Evolutionary conservation across 1,140 invertebrate species (phyloP).

Genomic region (Leptopilina boulardi): DNA sequence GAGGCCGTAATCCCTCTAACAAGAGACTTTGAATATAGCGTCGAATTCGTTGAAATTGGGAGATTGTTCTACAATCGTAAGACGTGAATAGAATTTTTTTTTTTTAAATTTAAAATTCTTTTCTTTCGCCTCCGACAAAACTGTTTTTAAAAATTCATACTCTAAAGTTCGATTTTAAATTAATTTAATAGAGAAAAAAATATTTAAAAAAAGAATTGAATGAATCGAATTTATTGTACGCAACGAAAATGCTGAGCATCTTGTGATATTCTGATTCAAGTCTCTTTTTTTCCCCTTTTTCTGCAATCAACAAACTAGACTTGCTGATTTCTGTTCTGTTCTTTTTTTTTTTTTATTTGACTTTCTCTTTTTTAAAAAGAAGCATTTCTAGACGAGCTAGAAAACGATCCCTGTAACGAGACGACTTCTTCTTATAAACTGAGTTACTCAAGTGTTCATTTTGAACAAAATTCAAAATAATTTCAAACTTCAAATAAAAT

Average conservation of each 20-base stretch:
- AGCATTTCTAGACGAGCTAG: conserved; percentile 52
- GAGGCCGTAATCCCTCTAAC: conserved; percentile 3
- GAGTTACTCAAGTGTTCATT: conserved; percentile 52
- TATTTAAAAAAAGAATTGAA: neutral
- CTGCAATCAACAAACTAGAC: conserved; percentile 11
- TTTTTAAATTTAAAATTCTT: neutral
- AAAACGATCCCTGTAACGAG: conserved; percentile 56
- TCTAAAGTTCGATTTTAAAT: neutral
- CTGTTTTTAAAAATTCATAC: neutral
- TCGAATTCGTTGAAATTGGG: conserved; percentile 6
- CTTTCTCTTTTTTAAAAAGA: neutral
- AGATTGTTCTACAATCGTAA: conserved; percentile 4
- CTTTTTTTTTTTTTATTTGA: neutral
- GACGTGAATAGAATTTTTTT: neutral
- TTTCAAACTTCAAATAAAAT: neutral
- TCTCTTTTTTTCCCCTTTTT: neutral
- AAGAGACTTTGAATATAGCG: conserved; percentile 25
- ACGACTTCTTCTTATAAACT: conserved; percentile 61
- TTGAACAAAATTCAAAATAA: no score
- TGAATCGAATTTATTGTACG: neutral
- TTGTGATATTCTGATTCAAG: neutral
- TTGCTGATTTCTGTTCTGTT: neutral
- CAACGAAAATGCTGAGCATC: neutral
- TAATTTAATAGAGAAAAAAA: neutral
- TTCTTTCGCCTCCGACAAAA: neutral